These are phyloP conservation scores for Chrysolina oricalcia DNA, from an alignment of 2,888 invertebrate species.

Conservation along the genomic window DNA sequence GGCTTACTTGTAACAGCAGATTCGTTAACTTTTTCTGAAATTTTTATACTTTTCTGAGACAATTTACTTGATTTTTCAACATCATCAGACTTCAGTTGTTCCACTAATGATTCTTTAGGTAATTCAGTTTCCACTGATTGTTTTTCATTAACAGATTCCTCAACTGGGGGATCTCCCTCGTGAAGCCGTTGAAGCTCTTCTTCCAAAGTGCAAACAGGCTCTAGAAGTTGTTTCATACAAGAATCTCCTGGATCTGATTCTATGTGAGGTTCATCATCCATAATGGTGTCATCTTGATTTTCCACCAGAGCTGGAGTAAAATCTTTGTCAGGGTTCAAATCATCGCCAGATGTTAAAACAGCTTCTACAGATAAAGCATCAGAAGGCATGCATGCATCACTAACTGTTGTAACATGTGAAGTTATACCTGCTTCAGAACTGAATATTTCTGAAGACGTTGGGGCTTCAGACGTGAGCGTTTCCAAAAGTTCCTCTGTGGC, in stretches of 20 bases:
- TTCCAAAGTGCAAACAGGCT: constrained; percentile 46
- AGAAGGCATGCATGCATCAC: constrained; percentile 26
- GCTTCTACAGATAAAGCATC: constrained; percentile 40
- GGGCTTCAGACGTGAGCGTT: constrained; percentile 19
- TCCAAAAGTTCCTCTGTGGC: constrained; percentile 26
- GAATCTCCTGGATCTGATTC: constrained; percentile 26
- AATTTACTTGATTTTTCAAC: neutral
- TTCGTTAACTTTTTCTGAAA: neutral
- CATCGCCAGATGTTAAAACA: constrained; percentile 33
- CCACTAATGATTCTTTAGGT: neutral
- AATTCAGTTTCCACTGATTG: constrained; percentile 9
- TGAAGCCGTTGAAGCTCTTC: constrained; percentile 51
- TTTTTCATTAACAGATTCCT: constrained; percentile 17
- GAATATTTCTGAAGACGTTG: constrained; percentile 15
- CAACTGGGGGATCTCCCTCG: constrained; percentile 41
- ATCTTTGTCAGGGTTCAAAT: constrained; percentile 32
- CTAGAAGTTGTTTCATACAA: constrained; percentile 17
- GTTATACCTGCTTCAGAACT: constrained; percentile 14
- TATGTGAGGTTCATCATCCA: constrained; percentile 25
- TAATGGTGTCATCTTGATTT: constrained; percentile 1
- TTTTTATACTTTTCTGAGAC: neutral
- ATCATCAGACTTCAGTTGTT: constrained; percentile 22
- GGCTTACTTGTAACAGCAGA: neutral
- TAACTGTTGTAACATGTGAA: constrained; percentile 1
- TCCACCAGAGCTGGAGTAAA: constrained; percentile 13